phyloP scores from a whole-genome alignment of 2,888 invertebrate species.

The Hypena proboscidalis region DNA sequence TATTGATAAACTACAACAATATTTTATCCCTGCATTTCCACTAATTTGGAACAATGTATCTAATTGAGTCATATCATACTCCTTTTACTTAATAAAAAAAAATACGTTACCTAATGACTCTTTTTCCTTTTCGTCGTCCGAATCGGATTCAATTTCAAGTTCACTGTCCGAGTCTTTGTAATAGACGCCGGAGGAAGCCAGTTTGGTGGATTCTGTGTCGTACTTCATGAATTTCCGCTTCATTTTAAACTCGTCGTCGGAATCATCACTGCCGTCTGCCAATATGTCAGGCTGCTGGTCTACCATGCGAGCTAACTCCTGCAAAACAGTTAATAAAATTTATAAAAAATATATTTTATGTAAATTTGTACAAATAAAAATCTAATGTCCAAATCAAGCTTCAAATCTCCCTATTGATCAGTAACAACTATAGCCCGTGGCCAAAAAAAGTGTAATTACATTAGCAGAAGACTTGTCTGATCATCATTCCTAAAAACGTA shows the following conservation, averaged over 20 bases:
- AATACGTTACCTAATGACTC: slow-evolving; percentile 81
- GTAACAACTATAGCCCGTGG: too few relatives aligned
- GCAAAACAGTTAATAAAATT: slow-evolving; percentile 15
- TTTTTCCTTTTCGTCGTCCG: slow-evolving; percentile 82
- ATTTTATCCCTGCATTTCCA: too few relatives aligned
- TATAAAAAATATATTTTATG: too few relatives aligned
- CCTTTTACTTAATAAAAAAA: not conserved
- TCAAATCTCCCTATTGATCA: too few relatives aligned
- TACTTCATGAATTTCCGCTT: slow-evolving; percentile 86
- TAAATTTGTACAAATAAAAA: too few relatives aligned
- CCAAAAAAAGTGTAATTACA: too few relatives aligned
- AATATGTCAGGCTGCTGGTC: slow-evolving; percentile 88
- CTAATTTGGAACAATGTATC: too few relatives aligned
- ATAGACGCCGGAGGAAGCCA: slow-evolving; percentile 89
- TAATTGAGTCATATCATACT: too few relatives aligned
- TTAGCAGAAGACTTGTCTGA: too few relatives aligned
- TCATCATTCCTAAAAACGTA: too few relatives aligned
- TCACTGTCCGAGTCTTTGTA: slow-evolving; percentile 88
- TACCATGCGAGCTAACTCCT: slow-evolving; percentile 83
- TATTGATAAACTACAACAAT: too few relatives aligned
- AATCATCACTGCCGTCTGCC: slow-evolving; percentile 87
- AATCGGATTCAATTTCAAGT: slow-evolving; percentile 85
- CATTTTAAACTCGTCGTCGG: slow-evolving; percentile 82
- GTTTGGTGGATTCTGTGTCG: slow-evolving; percentile 87
- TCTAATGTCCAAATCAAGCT: too few relatives aligned